Evolutionary conservation across 2,797 vertebrate species (phyloP).

Genomic region (Alosa sapidissima): DNA sequence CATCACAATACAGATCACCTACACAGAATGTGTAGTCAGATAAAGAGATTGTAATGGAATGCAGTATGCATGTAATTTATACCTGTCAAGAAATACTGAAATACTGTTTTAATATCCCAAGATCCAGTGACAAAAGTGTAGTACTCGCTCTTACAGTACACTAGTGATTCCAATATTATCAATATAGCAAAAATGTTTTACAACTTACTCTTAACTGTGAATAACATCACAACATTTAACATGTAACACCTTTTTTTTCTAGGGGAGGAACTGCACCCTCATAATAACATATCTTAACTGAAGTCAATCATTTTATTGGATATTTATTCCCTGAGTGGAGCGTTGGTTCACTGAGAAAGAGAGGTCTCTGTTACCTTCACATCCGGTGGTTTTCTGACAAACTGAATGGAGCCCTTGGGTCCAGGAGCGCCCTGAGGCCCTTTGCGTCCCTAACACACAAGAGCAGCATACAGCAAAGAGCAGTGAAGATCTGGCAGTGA

Average conservation of each 20-base stretch:
- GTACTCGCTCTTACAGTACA: too few relatives aligned
- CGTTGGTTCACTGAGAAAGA: background rate
- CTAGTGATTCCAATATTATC: too few relatives aligned
- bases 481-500: background rate
- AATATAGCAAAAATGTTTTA: too few relatives aligned
- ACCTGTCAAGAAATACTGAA: background rate
- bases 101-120: background rate
- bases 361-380: constrained; percentile 49
- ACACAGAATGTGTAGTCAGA: background rate
- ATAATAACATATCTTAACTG: background rate
- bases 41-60: background rate
- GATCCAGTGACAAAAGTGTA: background rate
- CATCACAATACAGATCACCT: background rate
- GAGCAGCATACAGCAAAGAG: constrained; percentile 16
- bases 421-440: constrained; percentile 58
- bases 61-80: background rate
- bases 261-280: too few relatives aligned
- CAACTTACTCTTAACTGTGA: too few relatives aligned
- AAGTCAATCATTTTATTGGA: background rate
- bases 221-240: too few relatives aligned
- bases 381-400: background rate
- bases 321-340: background rate
- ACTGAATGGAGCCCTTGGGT: constrained; percentile 56
- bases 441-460: constrained; percentile 50
- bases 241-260: too few relatives aligned